Evolutionary conservation across 2,888 invertebrate genomes (phyloP).

Genomic region (Syritta pipiens): DNA sequence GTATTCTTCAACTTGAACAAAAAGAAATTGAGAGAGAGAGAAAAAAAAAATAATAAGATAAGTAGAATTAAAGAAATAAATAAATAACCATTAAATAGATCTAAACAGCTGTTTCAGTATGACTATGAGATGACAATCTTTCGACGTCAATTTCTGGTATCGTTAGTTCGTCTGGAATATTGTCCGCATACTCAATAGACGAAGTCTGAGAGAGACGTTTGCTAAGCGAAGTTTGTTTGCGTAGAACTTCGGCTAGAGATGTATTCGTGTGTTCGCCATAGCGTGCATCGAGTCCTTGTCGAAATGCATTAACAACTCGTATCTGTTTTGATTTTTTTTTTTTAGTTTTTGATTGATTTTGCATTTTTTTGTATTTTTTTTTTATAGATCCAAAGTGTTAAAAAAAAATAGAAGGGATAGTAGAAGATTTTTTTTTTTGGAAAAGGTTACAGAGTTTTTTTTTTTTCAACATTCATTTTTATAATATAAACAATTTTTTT

Average conservation of each 20-base stretch:
- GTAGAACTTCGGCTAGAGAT: slow-evolving; percentile 94
- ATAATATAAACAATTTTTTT: not conserved
- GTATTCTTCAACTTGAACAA: slow-evolving; percentile 2
- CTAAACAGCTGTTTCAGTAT: slow-evolving; percentile 96
- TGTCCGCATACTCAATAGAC: slow-evolving; percentile 94
- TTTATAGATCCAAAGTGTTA: slow-evolving; percentile 49
- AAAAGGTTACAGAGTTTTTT: slow-evolving; percentile 6
- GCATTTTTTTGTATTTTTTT: slow-evolving; percentile 1
- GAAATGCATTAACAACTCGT: slow-evolving; percentile 99
- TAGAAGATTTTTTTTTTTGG: slow-evolving; percentile 2
- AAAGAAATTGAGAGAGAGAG: slow-evolving; percentile 15
- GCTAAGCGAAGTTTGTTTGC: slow-evolving; percentile 94
- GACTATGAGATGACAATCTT: slow-evolving; percentile 94
- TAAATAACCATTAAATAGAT: slow-evolving; percentile 51
- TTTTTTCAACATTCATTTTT: slow-evolving; percentile 1
- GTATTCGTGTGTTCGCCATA: slow-evolving; percentile 95
- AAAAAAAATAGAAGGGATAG: slow-evolving; percentile 52
- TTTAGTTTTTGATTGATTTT: slow-evolving; percentile 5
- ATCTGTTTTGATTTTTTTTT: slow-evolving; percentile 87
- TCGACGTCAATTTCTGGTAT: slow-evolving; percentile 96
- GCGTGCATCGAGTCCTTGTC: slow-evolving; percentile 98
- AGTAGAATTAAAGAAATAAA: slow-evolving; percentile 38
- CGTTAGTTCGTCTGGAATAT: slow-evolving; percentile 91
- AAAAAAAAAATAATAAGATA: slow-evolving; percentile 11
- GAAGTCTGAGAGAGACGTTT: slow-evolving; percentile 95